Percentiles rank a stretch among this genome's conserved stretches.
Conservation (phyloP, 2,797 vertebrate genomes). For the Coendou prehensilis region DNA sequence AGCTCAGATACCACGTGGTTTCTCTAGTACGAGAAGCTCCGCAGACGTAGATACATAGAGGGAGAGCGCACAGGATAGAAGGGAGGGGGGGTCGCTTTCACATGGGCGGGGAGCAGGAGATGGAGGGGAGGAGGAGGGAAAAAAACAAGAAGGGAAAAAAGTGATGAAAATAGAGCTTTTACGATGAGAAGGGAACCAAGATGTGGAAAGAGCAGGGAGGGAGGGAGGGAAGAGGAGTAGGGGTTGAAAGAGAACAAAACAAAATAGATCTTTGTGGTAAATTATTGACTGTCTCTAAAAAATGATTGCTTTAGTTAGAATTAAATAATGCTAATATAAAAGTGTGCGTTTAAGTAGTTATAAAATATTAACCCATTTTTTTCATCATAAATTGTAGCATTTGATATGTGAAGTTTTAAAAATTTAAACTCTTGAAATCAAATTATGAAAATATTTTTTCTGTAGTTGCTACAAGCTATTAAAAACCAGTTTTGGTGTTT, state of each 20-base stretch:
- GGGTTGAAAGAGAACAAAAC: background rate
- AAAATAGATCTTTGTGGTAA: constrained; percentile 62
- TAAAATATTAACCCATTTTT: background rate
- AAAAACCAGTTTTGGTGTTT: background rate
- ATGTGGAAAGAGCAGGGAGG: background rate
- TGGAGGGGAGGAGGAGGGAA: background rate
- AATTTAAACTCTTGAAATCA: background rate
- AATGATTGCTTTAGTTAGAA: constrained; percentile 91
- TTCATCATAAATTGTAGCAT: background rate
- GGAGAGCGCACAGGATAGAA: too few species aligned
- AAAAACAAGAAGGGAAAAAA: background rate
- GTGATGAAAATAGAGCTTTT: background rate
- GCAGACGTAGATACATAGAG: too few species aligned
- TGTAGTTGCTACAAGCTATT: background rate
- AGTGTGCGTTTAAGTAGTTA: background rate
- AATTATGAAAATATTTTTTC: constrained; percentile 41
- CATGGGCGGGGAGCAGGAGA: too few species aligned
- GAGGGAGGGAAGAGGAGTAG: too few species aligned
- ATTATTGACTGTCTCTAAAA: constrained; percentile 89
- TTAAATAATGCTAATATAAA: constrained; percentile 80
- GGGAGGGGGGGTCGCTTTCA: too few species aligned
- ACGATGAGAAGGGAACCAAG: background rate
- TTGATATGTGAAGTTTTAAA: constrained; percentile 12
- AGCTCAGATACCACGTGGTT: background rate
- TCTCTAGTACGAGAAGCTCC: background rate